Evolutionary conservation across 1,140 invertebrate genomes (phyloP).

Genomic region (Hylaeus volcanicus): DNA sequence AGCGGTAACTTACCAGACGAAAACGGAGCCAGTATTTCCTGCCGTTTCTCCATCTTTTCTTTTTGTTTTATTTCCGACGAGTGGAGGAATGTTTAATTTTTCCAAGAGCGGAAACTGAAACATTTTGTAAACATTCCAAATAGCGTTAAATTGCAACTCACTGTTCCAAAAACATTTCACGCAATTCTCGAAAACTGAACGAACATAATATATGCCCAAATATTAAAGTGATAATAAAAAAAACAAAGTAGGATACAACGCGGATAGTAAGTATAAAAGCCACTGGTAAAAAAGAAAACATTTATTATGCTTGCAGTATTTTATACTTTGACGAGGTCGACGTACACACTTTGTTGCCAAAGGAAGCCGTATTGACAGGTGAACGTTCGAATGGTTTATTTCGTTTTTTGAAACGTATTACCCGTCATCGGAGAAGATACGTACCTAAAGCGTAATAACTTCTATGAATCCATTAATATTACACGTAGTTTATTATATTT

Average conservation of each 20-base stretch:
- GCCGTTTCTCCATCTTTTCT: slow-evolving; percentile 75
- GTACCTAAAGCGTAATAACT: slow-evolving; percentile 41
- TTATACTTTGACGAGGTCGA: slow-evolving; percentile 31
- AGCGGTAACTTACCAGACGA: slow-evolving; percentile 74
- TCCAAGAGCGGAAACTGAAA: slow-evolving; percentile 45
- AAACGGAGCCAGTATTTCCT: slow-evolving; percentile 75
- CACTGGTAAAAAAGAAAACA: background rate
- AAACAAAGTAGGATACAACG: background rate
- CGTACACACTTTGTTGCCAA: slow-evolving; percentile 52
- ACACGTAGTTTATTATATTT: slow-evolving; percentile 22
- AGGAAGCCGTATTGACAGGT: slow-evolving; percentile 64
- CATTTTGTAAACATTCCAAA: slow-evolving; percentile 20
- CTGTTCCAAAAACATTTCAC: background rate
- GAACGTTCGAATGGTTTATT: slow-evolving; percentile 35
- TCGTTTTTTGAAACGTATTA: slow-evolving; percentile 9
- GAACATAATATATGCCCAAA: background rate
- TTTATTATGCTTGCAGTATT: slow-evolving; percentile 14
- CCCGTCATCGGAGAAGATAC: slow-evolving; percentile 27
- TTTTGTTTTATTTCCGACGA: slow-evolving; percentile 6
- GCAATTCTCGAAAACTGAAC: background rate
- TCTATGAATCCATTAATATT: slow-evolving; percentile 52
- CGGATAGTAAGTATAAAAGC: background rate
- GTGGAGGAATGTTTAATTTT: slow-evolving; percentile 19
- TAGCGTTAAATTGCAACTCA: background rate
- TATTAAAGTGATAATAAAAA: background rate